phyloP scores from a whole-genome alignment of 2,113 vertebrate species.

The Pimephales promelas region DNA sequence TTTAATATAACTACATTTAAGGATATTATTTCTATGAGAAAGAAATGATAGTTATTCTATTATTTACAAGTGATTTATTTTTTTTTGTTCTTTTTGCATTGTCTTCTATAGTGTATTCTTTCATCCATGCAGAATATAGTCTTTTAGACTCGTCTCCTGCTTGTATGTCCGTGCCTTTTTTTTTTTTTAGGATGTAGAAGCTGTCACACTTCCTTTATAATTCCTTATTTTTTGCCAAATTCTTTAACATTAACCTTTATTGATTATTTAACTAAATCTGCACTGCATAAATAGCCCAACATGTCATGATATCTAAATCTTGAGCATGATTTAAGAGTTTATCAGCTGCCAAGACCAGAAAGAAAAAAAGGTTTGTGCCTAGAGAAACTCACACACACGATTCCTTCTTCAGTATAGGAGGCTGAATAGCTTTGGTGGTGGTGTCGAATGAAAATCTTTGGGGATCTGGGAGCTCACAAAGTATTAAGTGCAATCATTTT shows the following conservation, averaged over 20 bases:
- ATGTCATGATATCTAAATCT: neutral
- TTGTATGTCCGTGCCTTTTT: slow-evolving; percentile 16
- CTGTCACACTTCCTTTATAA: slow-evolving; percentile 19
- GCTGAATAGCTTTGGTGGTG: neutral
- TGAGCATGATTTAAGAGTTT: neutral
- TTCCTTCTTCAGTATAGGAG: neutral
- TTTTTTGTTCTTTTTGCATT: slow-evolving; percentile 7
- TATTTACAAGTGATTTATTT: slow-evolving; percentile 37
- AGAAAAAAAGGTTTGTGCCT: neutral
- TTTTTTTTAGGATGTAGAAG: neutral
- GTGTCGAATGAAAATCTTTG: neutral
- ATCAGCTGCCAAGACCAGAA: neutral
- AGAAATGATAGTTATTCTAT: slow-evolving; percentile 47
- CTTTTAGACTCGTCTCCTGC: slow-evolving; percentile 12
- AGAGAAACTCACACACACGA: neutral
- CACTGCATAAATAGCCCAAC: neutral
- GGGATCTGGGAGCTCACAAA: neutral
- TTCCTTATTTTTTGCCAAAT: slow-evolving; percentile 28
- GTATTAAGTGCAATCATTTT: slow-evolving; percentile 37
- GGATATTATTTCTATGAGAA: slow-evolving; percentile 44
- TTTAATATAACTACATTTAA: slow-evolving; percentile 47
- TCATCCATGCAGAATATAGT: slow-evolving; percentile 21
- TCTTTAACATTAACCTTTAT: neutral
- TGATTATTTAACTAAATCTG: neutral
- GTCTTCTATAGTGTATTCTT: slow-evolving; percentile 8